Evolutionary conservation across 1,140 invertebrate genomes (phyloP), one percentile per base, ranked within the genome.

Genomic region (Caenorhabditis briggsae): DNA sequence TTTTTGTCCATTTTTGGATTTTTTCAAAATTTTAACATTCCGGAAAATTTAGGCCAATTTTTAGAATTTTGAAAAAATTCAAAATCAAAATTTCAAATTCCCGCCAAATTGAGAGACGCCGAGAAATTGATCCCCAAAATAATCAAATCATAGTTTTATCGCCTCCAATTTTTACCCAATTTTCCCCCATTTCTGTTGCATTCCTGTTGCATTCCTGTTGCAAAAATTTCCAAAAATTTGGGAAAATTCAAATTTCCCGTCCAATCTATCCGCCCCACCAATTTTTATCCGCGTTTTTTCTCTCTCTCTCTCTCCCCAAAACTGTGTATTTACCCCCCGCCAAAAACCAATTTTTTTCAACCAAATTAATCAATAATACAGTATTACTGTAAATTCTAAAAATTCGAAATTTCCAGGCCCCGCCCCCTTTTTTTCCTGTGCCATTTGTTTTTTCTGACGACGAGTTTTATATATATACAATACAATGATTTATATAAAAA

Each of bases 81-180:
- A n/a, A n/a, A n/a, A n/a, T n/a, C n/a, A n/a, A n/a, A 33, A 33
- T 33, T 33, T 33, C 33, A 33, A 33, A 33, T 33, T 33, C 3
- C 33, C 33, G 16, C 61, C 61, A 33, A 64, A 11, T 3, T n/a
- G n/a, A n/a, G n/a, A n/a, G n/a, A n/a, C n/a, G n/a, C n/a, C n/a
- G n/a, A n/a, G n/a, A n/a, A n/a, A n/a, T n/a, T n/a, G n/a, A n/a
- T n/a, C n/a, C n/a, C n/a, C n/a, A 46, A 25, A 12, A 50, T 78
- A 78, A 78, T 50, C 70, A 78, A 53, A 78, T 78, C 70, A 78
- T 78, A 78, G 70, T 78, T 78, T 78, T 50, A 50, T 50, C 70
- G 33, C n/a, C 2, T 14, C 43, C 33, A 0, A 53, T 53, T 50
- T 78, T 78, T 53, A 25, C 0, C 70, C 20, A 2, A 14, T 41